Evolutionary conservation across 1,140 invertebrate species (phyloP).

Genomic region (Apocrypta bakeri): DNA sequence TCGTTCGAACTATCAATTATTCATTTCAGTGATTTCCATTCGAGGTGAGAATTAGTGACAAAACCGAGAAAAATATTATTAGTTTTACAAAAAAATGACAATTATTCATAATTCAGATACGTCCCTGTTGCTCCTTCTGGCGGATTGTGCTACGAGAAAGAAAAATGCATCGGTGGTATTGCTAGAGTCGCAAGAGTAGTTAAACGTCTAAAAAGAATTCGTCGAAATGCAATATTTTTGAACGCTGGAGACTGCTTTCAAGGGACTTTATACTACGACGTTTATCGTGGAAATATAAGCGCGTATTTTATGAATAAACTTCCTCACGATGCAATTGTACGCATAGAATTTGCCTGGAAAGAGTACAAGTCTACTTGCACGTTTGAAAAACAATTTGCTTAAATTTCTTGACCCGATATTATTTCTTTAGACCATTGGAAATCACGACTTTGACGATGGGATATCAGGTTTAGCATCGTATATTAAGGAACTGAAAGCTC

Average conservation of each 20-base stretch:
- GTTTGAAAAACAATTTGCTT: too few species aligned
- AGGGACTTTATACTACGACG: slow-evolving; percentile 89
- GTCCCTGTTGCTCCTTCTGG: slow-evolving; percentile 80
- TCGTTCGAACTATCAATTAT: slow-evolving; percentile 82
- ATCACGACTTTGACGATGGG: slow-evolving; percentile 92
- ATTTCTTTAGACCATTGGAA: slow-evolving; percentile 81
- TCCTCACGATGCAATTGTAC: slow-evolving; percentile 87
- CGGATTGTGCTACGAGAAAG: slow-evolving; percentile 75
- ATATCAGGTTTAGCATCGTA: slow-evolving; percentile 85
- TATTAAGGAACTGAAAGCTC: slow-evolving; percentile 78
- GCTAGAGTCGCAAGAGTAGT: slow-evolving; percentile 79
- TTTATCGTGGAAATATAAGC: slow-evolving; percentile 84
- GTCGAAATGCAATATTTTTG: slow-evolving; percentile 81
- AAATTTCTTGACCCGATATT: too few species aligned
- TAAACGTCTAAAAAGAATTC: slow-evolving; percentile 69
- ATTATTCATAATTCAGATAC: too few species aligned
- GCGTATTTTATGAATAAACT: slow-evolving; percentile 85
- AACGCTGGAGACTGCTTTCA: slow-evolving; percentile 92
- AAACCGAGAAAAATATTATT: too few species aligned
- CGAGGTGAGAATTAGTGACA: slow-evolving; percentile 80
- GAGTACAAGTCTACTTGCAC: too few species aligned
- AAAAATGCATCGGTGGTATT: slow-evolving; percentile 82
- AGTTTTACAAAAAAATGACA: too few species aligned
- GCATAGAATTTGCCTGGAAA: not conserved
- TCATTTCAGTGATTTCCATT: slow-evolving; percentile 89